These are phyloP conservation scores for Lamprologus ornatipinnis DNA, from an alignment of 2,113 vertebrate genomes.

Conservation along the genomic window DNA sequence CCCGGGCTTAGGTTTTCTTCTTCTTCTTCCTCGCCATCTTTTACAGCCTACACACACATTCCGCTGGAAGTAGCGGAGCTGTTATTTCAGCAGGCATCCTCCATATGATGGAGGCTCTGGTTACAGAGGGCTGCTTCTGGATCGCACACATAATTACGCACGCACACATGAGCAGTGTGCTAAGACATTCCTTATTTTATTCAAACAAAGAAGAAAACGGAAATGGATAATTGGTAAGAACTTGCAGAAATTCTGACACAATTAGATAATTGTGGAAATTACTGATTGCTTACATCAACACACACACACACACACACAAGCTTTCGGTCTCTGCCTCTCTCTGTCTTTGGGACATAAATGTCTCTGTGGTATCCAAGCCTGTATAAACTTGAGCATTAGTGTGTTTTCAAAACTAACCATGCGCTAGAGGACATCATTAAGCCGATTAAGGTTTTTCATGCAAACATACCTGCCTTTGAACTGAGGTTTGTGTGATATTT, in stretches of 20 bases:
- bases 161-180: neutral
- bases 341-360: neutral
- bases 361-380: neutral
- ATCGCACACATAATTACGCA: conserved; percentile 11
- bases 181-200: conserved; percentile 17
- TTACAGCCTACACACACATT: conserved; percentile 53
- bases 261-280: conserved; percentile 14
- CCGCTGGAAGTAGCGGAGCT: conserved; percentile 31
- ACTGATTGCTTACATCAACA: neutral
- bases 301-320: neutral
- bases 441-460: conserved; percentile 43
- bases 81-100: conserved; percentile 49
- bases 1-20: neutral
- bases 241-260: conserved; percentile 20
- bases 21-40: conserved; percentile 23
- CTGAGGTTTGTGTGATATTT: conserved; percentile 55
- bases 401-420: conserved; percentile 23
- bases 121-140: conserved; percentile 36
- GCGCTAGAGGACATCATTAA: conserved; percentile 25
- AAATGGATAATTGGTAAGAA: conserved; percentile 2
- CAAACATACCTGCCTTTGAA: conserved; percentile 50
- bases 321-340: neutral
- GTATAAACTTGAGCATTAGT: neutral
- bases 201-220: neutral
- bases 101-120: conserved; percentile 45